A percentile compares a stretch with the other conserved stretches of the same genome.
These are phyloP conservation scores for Chlorodrepanis virens DNA, from an alignment of 2,113 vertebrate species.

Conservation along the genomic window DNA sequence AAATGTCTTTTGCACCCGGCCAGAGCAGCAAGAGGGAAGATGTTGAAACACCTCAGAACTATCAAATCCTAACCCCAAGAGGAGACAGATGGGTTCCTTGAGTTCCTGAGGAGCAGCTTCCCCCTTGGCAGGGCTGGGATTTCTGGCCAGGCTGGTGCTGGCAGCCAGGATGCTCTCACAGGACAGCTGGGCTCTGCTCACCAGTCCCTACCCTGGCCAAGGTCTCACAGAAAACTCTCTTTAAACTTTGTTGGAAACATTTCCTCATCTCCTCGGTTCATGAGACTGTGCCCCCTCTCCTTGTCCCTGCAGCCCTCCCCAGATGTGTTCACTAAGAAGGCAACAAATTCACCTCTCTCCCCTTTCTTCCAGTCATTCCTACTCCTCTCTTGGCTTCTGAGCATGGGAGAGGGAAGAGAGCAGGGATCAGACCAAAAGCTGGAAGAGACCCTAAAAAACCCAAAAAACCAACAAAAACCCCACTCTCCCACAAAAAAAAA, in stretches of 20 bases:
- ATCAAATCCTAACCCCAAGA: neutral
- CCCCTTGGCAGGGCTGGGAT: neutral
- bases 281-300: rapidly evolving
- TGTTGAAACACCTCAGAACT: neutral
- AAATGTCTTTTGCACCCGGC: neutral
- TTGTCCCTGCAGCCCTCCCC: neutral
- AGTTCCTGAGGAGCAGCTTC: neutral
- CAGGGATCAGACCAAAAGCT: neutral
- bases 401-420: neutral
- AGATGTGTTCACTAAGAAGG: neutral
- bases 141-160: neutral
- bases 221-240: neutral
- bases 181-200: neutral
- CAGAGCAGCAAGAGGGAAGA: neutral
- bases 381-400: neutral
- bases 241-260: neutral
- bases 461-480: too few relatives aligned
- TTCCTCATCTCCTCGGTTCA: neutral
- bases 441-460: neutral
- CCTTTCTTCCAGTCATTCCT: neutral
- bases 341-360: neutral
- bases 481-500: neutral
- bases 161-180: neutral
- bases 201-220: neutral
- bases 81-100: neutral